Conservation (phyloP, 2,888 invertebrate genomes). For the Minunthozetes semirufus region DNA sequence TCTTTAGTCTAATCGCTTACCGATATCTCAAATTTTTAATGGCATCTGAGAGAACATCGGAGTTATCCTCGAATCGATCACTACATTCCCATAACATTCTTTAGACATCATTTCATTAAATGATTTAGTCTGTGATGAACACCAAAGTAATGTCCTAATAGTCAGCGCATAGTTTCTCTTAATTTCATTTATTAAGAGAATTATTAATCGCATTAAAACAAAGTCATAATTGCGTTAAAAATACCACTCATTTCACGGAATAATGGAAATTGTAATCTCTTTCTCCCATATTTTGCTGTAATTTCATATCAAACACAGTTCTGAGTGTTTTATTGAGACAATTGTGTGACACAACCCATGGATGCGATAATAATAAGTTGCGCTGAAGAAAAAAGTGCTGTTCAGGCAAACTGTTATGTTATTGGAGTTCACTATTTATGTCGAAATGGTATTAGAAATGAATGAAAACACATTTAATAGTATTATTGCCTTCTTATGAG, state of each 20-base stretch:
- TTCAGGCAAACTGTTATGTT: background rate
- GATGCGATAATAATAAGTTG: background rate
- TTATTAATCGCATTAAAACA: no score
- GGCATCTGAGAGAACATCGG: conserved; percentile 8
- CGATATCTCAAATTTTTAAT: conserved; percentile 30
- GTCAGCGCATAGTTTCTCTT: background rate
- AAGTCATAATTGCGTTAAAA: no score
- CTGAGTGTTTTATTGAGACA: background rate
- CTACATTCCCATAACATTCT: conserved; percentile 24
- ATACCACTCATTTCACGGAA: no score
- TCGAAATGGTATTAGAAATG: no score
- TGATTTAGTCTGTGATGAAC: background rate
- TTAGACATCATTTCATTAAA: conserved; percentile 21
- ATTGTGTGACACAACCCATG: background rate
- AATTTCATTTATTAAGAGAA: no score
- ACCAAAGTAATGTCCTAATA: background rate
- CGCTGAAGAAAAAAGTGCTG: background rate
- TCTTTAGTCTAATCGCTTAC: background rate
- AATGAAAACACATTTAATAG: no score
- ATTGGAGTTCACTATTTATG: background rate
- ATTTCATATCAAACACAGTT: no score
- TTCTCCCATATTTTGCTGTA: no score
- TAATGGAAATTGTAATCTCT: no score
- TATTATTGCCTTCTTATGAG: no score
- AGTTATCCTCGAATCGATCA: conserved; percentile 17